Conservation (phyloP, 2,797 vertebrate species). For the Gallinago solitaria region DNA sequence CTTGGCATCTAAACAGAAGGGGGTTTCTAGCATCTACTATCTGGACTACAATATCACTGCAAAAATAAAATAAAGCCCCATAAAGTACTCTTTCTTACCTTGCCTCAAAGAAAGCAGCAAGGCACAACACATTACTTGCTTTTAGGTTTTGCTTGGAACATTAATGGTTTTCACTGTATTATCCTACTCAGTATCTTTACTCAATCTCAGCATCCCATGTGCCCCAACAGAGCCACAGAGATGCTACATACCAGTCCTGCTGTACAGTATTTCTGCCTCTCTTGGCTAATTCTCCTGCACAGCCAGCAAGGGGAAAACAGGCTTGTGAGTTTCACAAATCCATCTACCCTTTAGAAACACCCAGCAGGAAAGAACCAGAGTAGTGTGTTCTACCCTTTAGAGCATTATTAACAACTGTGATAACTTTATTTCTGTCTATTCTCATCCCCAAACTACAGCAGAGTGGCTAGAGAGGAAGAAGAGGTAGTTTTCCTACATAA, state of each 20-base stretch:
- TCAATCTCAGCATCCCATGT: not conserved
- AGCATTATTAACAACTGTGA: not conserved
- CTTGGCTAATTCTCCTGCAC: not conserved
- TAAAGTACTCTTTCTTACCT: not conserved
- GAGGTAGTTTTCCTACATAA: not conserved
- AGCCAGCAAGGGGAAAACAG: not conserved
- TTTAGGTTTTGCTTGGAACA: not conserved
- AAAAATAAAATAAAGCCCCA: constrained; percentile 35
- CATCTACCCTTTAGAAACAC: not conserved
- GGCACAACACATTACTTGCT: not conserved
- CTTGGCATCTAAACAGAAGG: constrained; percentile 91
- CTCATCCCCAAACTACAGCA: not conserved
- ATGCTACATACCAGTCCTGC: not conserved
- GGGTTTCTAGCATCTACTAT: constrained; percentile 97
- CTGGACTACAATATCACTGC: constrained; percentile 93
- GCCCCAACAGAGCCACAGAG: not conserved
- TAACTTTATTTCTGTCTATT: not conserved
- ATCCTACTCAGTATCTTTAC: not conserved
- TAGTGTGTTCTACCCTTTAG: not conserved
- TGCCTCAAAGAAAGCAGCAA: not conserved
- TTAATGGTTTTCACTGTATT: not conserved
- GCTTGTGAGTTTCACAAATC: fast-evolving
- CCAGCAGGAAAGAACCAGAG: not conserved
- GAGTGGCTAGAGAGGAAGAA: not conserved
- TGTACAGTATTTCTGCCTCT: not conserved